Base-by-base conservation (phyloP, 2,888 invertebrate species). In the Chymomyza amoena region DNA sequence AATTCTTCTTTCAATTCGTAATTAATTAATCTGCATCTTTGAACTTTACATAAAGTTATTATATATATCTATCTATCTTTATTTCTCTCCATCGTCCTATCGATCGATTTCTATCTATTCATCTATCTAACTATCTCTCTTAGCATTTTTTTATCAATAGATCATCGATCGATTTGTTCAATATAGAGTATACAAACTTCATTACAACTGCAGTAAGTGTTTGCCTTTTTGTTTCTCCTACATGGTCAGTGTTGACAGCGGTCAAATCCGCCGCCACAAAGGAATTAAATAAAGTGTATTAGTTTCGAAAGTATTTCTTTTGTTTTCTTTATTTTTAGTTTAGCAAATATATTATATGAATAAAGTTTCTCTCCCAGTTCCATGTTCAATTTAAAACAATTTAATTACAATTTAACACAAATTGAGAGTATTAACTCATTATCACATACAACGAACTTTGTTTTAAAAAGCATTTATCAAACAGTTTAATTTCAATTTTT, bases 401-500 rank as follows among this genome's bases (percentile, higher is more conserved):
- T 73, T 61, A 75, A 80, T 75, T 74, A 68, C 65, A 59, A 25
- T 64, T 59, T 13, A 45, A 45, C 13, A 61, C 15, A 61, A 50
- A 25, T 52, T 66, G 39, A 13, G 13, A 13, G 13, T 13, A 45
- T 45, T 45, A 45, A 13, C 39, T 45, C 39, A 13, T 45, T 45
- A 45, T 25, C 57, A 57, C 57, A 13, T 3, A 57, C 13, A 25
- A 15, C 1, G 20, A 54, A 54, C 20, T 54, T 57, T 18, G 57
- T 9, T 15, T 57, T 25, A 50, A 68, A 61, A 69, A 59, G 66
- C 73, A 70, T 78, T 80, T 80, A 69, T 73, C 69, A 61, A 81
- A 57, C 79, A 86, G 77, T 84, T 77, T 87, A 84, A 77, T 72
- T 75, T 73, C 70, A 73, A 77, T 87, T 84, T 75, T 18, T 73